phyloP scores from a whole-genome alignment of 2,113 vertebrate genomes.

The Desmodus rotundus region DNA sequence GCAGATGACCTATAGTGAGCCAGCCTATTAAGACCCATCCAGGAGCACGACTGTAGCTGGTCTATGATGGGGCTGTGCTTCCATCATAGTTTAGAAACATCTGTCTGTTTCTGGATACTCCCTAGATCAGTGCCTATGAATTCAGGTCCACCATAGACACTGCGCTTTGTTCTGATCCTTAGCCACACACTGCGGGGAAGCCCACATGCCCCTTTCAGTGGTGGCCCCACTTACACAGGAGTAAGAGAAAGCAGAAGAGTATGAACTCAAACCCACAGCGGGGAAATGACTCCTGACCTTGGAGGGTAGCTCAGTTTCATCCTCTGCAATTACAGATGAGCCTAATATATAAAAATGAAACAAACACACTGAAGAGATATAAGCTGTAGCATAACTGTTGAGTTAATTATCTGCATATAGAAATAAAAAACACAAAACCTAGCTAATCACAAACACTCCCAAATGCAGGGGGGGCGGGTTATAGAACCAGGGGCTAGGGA shows the following conservation, averaged over 20 bases:
- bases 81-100: neutral
- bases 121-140: neutral
- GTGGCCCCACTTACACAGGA: neutral
- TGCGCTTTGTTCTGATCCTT: neutral
- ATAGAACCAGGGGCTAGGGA: neutral
- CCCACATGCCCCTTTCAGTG: neutral
- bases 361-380: neutral
- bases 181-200: neutral
- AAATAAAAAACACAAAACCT: neutral
- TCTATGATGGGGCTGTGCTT: neutral
- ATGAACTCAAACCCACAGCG: neutral
- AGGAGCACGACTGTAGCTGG: neutral
- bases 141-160: neutral
- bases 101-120: neutral
- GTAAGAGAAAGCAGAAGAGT: neutral
- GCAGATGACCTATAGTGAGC: neutral
- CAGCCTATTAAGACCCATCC: neutral
- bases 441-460: neutral
- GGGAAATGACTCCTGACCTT: neutral
- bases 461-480: neutral
- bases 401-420: neutral
- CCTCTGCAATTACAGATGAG: neutral
- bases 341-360: neutral
- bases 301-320: neutral
- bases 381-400: neutral